Base-by-base conservation (phyloP, 2,797 vertebrate species). In the Paedocypris micromegethes region DNA sequence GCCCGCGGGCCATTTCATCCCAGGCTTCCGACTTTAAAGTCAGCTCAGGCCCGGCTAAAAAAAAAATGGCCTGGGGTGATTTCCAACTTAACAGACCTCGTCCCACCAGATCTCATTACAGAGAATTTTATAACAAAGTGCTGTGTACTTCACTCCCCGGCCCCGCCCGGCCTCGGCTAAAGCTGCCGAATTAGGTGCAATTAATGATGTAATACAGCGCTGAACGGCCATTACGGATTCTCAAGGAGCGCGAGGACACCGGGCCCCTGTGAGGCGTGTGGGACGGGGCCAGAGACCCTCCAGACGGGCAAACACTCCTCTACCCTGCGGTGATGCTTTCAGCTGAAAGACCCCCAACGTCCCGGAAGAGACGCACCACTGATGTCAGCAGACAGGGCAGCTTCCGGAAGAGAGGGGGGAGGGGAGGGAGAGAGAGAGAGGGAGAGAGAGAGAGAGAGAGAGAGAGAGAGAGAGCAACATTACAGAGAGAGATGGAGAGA, bases 81-180 rank as follows among this genome's bases (percentile, higher is more conserved):
- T 91, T 92, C 88, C 86, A 91, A 91, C 85, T 91, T 90, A 88
- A 90, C 90, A 91, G 90, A 91, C 87, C 88, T 90, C 89, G 84
- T 94, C 92, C 92, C 93, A 90, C 89, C 88, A 93, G 92, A 91
- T 86, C 90, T 94, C 92, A 94, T 95, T 94, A 95, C 81, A 86
- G 83, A 83, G 84, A 88, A 90, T 93, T 92, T 91, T 92, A 92
- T 90, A 92, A 92, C 90, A 91, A 91, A 91, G 89, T 91, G 88
- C 83, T 85, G 84, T 87, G 83, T 89, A 90, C 88, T 91, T 91
- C 90, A 91, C 92, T 92, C 92, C 90, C 89, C 89, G 88, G 88
- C 87, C 73, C 87, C 90, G 90, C 87, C 83, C 88, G 90, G 89
- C 88, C 87, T 86, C 62, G 77, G 86, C 79, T 89, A 90, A 93